These are phyloP conservation scores for Crossaster papposus DNA, from an alignment of 53 echinoderm and acorn worm genomes.

Conservation along the genomic window DNA sequence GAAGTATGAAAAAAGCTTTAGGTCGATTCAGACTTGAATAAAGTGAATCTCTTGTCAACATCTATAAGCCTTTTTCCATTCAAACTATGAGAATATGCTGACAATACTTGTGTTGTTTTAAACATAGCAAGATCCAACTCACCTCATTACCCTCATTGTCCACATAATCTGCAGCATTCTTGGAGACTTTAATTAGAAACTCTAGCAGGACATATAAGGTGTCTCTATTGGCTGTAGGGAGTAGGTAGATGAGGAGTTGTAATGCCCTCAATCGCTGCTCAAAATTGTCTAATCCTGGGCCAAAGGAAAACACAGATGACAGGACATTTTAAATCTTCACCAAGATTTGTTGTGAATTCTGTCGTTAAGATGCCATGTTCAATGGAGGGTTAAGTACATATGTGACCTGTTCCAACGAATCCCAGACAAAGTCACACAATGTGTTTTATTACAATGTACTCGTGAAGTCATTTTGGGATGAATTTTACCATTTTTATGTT, in stretches of 20 bases:
- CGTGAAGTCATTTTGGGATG: no score
- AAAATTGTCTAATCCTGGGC: conserved; percentile 37
- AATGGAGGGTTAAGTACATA: no score
- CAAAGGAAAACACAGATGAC: neutral
- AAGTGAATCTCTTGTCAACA: no score
- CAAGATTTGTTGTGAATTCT: neutral
- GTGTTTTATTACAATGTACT: no score
- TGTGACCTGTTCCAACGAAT: no score
- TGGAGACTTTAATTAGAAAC: conserved; percentile 70
- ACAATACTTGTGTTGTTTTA: neutral
- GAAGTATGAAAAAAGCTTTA: no score
- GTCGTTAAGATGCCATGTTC: no score
- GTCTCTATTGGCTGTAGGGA: conserved; percentile 76
- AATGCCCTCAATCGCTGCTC: conserved; percentile 71
- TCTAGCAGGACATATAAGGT: conserved; percentile 69
- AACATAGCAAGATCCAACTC: neutral
- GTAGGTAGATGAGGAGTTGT: conserved; percentile 73
- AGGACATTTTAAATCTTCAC: neutral
- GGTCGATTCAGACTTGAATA: no score
- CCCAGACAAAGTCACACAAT: no score
- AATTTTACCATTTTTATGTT: no score
- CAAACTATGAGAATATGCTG: no score
- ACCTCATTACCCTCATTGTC: conserved; percentile 82
- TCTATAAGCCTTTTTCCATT: no score
- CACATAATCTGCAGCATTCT: conserved; percentile 65